Evolutionary conservation across 1,140 invertebrate species (phyloP).

Genomic region (Bombus difficillimus): DNA sequence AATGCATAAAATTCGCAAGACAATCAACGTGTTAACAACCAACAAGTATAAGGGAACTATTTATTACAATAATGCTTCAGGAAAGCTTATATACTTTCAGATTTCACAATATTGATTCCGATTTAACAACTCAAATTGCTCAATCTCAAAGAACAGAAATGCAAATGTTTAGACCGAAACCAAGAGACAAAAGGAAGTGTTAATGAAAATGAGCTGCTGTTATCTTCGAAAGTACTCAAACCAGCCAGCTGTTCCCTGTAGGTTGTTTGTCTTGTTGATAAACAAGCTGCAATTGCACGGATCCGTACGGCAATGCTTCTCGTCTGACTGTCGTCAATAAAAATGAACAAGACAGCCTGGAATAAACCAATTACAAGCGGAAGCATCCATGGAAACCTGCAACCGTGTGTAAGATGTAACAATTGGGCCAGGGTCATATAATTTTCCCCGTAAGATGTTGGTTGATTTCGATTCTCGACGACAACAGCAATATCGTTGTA

Average conservation of each 20-base stretch:
- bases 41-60: no score
- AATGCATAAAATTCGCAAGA: no score
- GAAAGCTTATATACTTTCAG: background rate
- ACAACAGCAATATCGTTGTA: background rate
- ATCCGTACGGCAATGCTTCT: background rate
- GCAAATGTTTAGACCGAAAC: no score
- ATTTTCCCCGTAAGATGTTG: background rate
- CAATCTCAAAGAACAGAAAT: background rate
- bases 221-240: background rate
- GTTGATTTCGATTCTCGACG: background rate
- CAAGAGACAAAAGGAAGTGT: background rate
- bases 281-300: constrained; percentile 23
- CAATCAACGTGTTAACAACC: no score
- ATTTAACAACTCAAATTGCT: no score
- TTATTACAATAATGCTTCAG: no score
- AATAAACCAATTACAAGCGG: constrained; percentile 21
- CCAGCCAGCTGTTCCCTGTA: background rate
- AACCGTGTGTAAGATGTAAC: background rate
- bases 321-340: constrained; percentile 1
- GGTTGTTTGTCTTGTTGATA: constrained; percentile 2
- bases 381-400: background rate
- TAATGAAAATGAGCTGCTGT: background rate
- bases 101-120: background rate
- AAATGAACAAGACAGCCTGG: constrained; percentile 10
- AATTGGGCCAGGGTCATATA: background rate